phyloP scores from a whole-genome alignment of 2,113 vertebrate genomes.

The Grus americana region DNA sequence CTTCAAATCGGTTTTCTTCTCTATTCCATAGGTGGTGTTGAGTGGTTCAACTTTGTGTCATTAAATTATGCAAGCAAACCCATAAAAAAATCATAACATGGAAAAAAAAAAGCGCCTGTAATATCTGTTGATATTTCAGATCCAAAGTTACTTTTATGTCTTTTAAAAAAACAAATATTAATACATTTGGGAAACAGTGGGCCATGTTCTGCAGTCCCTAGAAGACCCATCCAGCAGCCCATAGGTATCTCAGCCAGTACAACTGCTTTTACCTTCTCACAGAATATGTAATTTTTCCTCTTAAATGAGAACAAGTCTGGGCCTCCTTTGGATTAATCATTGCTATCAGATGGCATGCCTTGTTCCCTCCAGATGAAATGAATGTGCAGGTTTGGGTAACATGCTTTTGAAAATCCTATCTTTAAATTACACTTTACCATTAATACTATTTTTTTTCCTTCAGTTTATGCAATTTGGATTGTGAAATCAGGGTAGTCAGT shows the following conservation, averaged over 20 bases:
- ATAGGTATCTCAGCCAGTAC: background rate
- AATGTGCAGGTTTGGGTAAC: constrained; percentile 5
- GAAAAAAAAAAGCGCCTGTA: background rate
- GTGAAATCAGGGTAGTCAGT: background rate
- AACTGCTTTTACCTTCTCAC: background rate
- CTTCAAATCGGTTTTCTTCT: background rate
- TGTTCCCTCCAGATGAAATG: constrained; percentile 9
- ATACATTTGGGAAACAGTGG: background rate
- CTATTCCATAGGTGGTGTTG: background rate
- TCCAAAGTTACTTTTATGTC: background rate
- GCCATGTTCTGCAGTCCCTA: background rate
- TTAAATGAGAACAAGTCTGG: constrained; percentile 39
- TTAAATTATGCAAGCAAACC: background rate
- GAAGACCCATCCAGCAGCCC: background rate
- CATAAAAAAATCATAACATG: background rate
- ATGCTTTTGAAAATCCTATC: constrained; percentile 27
- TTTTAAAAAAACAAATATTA: background rate
- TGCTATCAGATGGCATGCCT: constrained; percentile 34
- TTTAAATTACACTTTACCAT: constrained; percentile 32
- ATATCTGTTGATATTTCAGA: background rate
- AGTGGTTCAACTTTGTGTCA: background rate
- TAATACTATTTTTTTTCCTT: background rate
- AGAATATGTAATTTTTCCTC: background rate
- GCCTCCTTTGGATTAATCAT: constrained; percentile 28
- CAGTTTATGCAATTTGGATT: constrained; percentile 20